phyloP scores from a whole-genome alignment of 2,113 vertebrate species.

The Seriola rivoliana region DNA sequence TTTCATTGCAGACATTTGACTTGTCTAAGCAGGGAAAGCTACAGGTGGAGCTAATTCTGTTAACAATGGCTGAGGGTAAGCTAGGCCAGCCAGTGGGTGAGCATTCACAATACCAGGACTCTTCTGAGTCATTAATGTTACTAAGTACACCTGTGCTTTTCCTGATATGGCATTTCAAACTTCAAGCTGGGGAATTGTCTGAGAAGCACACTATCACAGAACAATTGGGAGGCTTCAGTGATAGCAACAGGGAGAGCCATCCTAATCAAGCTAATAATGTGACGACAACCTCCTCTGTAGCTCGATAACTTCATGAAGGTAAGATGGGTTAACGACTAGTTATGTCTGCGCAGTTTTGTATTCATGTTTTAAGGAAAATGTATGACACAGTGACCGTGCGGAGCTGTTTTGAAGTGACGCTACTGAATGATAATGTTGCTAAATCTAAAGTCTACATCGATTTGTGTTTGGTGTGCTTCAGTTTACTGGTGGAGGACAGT shows the following conservation, averaged over 20 bases:
- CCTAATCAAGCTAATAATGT: background rate
- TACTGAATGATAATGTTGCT: background rate
- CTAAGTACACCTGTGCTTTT: background rate
- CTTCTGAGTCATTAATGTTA: background rate
- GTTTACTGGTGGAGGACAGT: background rate
- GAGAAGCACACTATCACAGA: background rate
- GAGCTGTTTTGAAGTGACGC: background rate
- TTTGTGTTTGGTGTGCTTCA: background rate
- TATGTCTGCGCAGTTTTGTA: too few relatives aligned
- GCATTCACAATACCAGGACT: background rate
- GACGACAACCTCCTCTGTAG: background rate
- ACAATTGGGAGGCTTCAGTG: background rate
- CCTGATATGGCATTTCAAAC: background rate
- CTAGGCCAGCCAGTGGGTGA: background rate
- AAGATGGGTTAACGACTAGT: background rate
- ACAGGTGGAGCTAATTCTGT: constrained; percentile 1
- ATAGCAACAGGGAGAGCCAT: background rate
- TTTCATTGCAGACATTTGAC: background rate
- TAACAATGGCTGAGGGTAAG: background rate
- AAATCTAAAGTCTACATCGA: background rate
- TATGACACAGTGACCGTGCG: background rate
- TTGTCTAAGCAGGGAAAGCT: background rate
- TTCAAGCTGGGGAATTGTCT: background rate
- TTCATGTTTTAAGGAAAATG: background rate
- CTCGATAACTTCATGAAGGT: background rate